phyloP scores from a whole-genome alignment of 2,797 vertebrate genomes.

The Clarias laeviceps region DNA sequence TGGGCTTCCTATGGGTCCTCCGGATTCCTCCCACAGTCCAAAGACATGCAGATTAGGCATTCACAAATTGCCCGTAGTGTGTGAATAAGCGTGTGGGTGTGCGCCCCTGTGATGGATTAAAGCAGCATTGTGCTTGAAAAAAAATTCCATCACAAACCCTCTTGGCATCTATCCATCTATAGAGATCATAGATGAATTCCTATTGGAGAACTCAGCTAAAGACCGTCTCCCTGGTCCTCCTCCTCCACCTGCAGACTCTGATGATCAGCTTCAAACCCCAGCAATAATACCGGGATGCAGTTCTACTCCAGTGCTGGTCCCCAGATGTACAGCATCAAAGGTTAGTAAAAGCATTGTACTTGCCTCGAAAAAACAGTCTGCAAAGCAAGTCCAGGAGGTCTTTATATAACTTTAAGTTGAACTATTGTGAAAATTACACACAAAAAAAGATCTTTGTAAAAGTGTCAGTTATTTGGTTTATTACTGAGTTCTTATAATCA shows the following conservation, averaged over 20 bases:
- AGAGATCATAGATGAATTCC: constrained; percentile 73
- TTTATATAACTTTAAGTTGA: no score
- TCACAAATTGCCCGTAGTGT: no score
- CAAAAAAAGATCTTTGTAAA: not conserved
- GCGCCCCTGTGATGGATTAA: not conserved
- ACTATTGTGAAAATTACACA: not conserved
- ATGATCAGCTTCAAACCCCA: constrained; percentile 7
- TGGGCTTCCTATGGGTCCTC: no score
- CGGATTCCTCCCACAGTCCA: no score
- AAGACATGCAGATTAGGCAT: no score
- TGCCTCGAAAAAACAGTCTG: not conserved
- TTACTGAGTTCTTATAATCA: not conserved
- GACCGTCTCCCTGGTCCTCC: constrained; percentile 61
- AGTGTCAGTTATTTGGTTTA: not conserved
- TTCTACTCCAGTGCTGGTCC: constrained; percentile 59
- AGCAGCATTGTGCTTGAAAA: not conserved
- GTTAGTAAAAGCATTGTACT: constrained; percentile 35
- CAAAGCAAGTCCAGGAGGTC: not conserved
- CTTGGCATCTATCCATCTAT: not conserved
- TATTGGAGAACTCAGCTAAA: constrained; percentile 53
- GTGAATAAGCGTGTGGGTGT: no score
- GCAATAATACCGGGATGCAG: not conserved
- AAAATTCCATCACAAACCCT: not conserved
- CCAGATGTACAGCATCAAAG: constrained; percentile 65
- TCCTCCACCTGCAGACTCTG: constrained; percentile 57